Evolutionary conservation across 2,113 vertebrate species (phyloP).

Genomic region (Aix galericulata): DNA sequence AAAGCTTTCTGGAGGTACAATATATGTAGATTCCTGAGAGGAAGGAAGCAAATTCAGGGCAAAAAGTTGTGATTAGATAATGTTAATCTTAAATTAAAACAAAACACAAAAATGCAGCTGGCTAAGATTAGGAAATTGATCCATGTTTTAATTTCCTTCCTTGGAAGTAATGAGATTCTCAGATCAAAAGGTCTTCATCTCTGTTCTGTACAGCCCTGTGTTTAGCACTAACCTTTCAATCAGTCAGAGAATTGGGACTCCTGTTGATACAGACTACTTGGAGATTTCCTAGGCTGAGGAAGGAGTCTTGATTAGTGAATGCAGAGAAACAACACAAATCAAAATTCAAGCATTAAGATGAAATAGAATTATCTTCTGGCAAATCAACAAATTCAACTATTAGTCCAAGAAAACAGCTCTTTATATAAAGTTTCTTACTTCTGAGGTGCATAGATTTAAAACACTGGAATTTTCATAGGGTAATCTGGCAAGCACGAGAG

Average conservation of each 20-base stretch:
- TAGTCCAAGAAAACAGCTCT: neutral
- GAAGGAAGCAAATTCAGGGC: neutral
- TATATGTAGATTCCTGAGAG: neutral
- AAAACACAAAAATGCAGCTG: neutral
- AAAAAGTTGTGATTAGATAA: neutral
- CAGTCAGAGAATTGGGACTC: neutral
- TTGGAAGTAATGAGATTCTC: neutral
- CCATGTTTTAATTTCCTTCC: slow-evolving; percentile 5
- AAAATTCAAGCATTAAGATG: neutral
- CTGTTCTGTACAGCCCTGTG: neutral
- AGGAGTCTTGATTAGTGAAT: neutral
- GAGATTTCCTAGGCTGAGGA: neutral
- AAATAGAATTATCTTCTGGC: neutral
- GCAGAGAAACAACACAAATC: neutral
- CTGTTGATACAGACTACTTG: neutral
- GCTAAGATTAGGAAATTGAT: neutral
- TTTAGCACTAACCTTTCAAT: neutral
- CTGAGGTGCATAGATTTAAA: neutral
- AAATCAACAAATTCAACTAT: neutral
- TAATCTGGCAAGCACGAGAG: neutral
- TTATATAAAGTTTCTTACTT: neutral
- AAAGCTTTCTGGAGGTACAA: neutral
- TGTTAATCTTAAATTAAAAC: neutral
- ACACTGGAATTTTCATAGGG: neutral
- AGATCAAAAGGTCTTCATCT: neutral